Conservation (phyloP, 1,140 invertebrate species). For the Apis laboriosa region DNA sequence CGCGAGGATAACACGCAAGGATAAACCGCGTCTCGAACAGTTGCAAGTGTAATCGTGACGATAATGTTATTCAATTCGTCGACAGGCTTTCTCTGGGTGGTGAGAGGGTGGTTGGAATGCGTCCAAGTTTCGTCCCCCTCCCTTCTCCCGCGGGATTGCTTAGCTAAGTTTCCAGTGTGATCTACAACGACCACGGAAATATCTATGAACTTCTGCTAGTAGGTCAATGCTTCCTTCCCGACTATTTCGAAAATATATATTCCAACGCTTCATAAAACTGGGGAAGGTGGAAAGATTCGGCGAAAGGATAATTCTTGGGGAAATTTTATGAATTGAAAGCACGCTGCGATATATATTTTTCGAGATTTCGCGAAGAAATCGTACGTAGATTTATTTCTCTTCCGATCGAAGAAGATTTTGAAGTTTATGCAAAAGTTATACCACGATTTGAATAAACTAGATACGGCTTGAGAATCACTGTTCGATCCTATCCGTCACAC, state of each 20-base stretch:
- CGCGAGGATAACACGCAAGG: background rate
- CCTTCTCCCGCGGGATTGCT: background rate
- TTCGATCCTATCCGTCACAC: too few species aligned
- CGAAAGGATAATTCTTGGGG: too few species aligned
- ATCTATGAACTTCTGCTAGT: background rate
- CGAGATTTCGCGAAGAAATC: too few species aligned
- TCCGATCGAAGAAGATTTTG: too few species aligned
- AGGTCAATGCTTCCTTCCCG: background rate
- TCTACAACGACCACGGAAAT: background rate
- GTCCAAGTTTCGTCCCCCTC: background rate
- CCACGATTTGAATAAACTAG: too few species aligned
- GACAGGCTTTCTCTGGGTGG: background rate
- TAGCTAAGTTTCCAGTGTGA: constrained; percentile 4
- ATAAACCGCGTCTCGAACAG: constrained; percentile 13
- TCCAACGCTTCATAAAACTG: constrained; percentile 3
- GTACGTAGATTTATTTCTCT: too few species aligned
- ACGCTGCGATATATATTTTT: too few species aligned
- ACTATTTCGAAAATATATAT: too few species aligned
- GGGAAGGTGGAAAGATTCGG: too few species aligned
- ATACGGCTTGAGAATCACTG: too few species aligned
- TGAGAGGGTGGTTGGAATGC: background rate
- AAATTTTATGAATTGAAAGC: too few species aligned
- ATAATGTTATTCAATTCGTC: constrained; percentile 34
- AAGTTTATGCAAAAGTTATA: too few species aligned
- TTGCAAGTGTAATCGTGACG: constrained; percentile 5